phyloP scores from a whole-genome alignment of 2,797 vertebrate genomes.

The Galagoides demidoff region DNA sequence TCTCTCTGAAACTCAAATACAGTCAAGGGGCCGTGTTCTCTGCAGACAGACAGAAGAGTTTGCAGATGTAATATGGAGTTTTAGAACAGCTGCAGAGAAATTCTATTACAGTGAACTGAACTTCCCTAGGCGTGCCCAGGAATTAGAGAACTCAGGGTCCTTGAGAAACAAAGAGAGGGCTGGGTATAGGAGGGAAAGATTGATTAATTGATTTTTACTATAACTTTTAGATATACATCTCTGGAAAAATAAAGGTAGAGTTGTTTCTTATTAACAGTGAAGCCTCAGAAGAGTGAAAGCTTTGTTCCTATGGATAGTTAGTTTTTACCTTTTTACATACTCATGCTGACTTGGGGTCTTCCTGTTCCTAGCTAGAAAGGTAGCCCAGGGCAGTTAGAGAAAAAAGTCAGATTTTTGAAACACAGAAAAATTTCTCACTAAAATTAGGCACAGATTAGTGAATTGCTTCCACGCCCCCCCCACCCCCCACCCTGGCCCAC shows the following conservation, averaged over 20 bases:
- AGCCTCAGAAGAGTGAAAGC: conserved; percentile 70
- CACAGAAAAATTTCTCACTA: not conserved
- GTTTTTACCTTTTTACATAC: conserved; percentile 52
- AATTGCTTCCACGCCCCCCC: not conserved
- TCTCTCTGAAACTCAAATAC: conserved; percentile 81
- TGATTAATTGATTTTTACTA: not conserved
- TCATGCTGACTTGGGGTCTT: conserved; percentile 55
- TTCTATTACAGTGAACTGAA: conserved; percentile 63
- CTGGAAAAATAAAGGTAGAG: not conserved
- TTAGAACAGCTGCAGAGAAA: not conserved
- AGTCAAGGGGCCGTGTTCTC: conserved; percentile 76
- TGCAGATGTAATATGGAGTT: not conserved
- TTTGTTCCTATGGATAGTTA: conserved; percentile 65
- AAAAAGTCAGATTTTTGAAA: conserved; percentile 49
- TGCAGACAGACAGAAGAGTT: conserved; percentile 69
- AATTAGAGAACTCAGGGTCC: conserved; percentile 37
- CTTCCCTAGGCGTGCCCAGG: not conserved
- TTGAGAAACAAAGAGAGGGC: not conserved
- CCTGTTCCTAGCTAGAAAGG: conserved; percentile 59
- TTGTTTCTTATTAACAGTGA: conserved; percentile 69
- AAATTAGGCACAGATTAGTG: not conserved
- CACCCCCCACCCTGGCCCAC: not conserved
- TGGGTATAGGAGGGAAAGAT: not conserved
- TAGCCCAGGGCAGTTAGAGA: conserved; percentile 50
- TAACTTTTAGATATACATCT: conserved; percentile 49